Conservation (phyloP, 1,140 invertebrate genomes). For the Parapsyche elsis region DNA sequence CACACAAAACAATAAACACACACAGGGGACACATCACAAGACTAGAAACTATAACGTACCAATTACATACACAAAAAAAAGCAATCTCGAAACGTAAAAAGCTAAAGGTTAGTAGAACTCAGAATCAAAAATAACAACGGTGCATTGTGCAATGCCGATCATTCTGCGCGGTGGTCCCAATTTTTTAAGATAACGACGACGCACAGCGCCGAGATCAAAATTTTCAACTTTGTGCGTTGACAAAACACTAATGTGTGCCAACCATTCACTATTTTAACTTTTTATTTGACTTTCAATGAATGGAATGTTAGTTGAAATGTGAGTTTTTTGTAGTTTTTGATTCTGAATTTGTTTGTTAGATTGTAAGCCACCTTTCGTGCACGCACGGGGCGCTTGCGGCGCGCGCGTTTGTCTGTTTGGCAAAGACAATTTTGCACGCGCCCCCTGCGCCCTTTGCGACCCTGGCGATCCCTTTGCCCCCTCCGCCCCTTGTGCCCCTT, state of each 20-base stretch:
- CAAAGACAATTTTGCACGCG: background rate
- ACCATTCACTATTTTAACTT: too few species aligned
- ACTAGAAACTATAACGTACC: background rate
- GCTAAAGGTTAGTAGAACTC: slow-evolving; percentile 55
- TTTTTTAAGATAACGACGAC: too few species aligned
- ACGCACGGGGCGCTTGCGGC: slow-evolving; percentile 40
- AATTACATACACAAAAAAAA: background rate
- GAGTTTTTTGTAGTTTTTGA: background rate
- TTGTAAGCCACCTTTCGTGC: slow-evolving; percentile 48
- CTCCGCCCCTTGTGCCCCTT: slow-evolving; percentile 24
- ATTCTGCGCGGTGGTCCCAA: too few species aligned
- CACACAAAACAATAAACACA: background rate
- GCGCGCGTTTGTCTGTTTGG: slow-evolving; percentile 24
- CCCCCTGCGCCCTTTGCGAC: background rate
- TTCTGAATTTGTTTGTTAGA: slow-evolving; percentile 13
- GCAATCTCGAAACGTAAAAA: slow-evolving; percentile 22
- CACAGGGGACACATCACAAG: background rate
- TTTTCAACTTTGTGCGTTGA: too few species aligned
- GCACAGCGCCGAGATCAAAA: too few species aligned
- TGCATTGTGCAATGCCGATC: too few species aligned
- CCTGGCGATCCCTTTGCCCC: background rate
- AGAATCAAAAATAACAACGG: slow-evolving; percentile 47
- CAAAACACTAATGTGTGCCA: too few species aligned
- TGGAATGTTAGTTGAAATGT: too few species aligned
- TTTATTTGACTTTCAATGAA: too few species aligned